These are phyloP conservation scores for Carcinoscorpius rotundicauda DNA, from an alignment of 1,140 invertebrate species.

Conservation along the genomic window DNA sequence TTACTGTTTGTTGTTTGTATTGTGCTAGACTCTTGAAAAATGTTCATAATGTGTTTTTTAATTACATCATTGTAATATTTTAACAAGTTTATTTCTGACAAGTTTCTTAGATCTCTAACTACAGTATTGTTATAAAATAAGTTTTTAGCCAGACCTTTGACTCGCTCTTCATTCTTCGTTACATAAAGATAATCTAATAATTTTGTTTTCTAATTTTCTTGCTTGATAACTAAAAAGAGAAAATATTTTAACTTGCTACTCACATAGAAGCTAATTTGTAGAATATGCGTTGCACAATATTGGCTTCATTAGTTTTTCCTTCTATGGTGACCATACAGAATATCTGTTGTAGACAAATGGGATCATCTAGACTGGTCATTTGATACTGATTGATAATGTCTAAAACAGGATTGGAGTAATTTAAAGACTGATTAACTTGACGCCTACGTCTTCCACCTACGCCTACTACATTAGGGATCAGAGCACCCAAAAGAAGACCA, in stretches of 20 bases:
- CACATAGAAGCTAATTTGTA: constrained; percentile 10
- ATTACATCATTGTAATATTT: too few species aligned
- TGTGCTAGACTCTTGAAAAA: too few species aligned
- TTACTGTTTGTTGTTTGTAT: too few species aligned
- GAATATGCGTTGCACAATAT: constrained; percentile 14
- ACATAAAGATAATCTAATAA: too few species aligned
- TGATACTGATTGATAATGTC: constrained; percentile 11
- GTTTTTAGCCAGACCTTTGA: too few species aligned
- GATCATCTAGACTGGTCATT: constrained; percentile 14
- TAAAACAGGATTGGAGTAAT: constrained; percentile 12
- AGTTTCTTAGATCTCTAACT: too few species aligned
- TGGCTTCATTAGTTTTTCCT: constrained; percentile 9
- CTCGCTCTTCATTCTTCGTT: too few species aligned
- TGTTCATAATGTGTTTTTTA: too few species aligned
- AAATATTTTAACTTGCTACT: constrained; percentile 1
- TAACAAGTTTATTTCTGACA: too few species aligned
- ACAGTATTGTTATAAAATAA: too few species aligned
- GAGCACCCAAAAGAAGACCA: constrained; percentile 13
- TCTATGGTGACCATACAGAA: constrained; percentile 14
- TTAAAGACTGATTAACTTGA: neutral
- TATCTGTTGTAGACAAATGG: constrained; percentile 14
- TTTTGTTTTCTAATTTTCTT: too few species aligned
- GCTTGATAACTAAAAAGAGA: too few species aligned
- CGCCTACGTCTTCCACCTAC: constrained; percentile 12
- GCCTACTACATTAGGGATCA: constrained; percentile 15